Evolutionary conservation across 37 sponge, comb jelly and placozoan species (phyloP), one percentile per base, ranked within the genome.

Genomic region (Ianthella basta): DNA sequence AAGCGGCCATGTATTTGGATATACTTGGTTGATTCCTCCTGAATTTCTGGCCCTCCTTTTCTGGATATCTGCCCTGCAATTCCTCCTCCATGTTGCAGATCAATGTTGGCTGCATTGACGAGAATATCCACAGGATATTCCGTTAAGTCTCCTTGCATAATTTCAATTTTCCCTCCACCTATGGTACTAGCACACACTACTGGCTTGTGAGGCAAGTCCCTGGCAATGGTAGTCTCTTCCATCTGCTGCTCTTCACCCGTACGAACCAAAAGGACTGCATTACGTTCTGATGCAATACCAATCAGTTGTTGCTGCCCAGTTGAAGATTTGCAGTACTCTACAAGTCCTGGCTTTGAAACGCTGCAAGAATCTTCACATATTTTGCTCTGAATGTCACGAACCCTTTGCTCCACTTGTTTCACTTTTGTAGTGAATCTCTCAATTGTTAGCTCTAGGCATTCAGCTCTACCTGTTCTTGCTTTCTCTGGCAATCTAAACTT

Each of bases 31-130:
- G 86, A 91, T 13, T 84, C 88, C 32, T 73, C 69, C 60, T 87
- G 85, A 70, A 91, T 91, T 20, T 70, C 59, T 73, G 82, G 83
- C 5, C 92, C 92, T 33, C 92, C 88, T 81, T 82, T 91, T 1
- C 80, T 81, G 1, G 82, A 63, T 36, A 91, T 85, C 40, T 78
- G 78, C 13, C 15, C 38, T 27, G 92, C 92, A 25, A 91, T 72
- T 33, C 92, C 92, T 57, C 88, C 88, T 63, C 50, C 56, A 75
- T 91, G 92, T 38, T 82, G 80, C 44, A 91, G 40, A 2, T 91
- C 82, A 14, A 13, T 78, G 81, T 91, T 91, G 21, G 92, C 88
- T 60, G 92, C 92, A 88, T 91, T 91, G 25, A 91, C 92, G 63
- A 91, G 84, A 1, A 91, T 88, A 56, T 91, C 92, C 38, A 85